Conservation (phyloP, 1,140 invertebrate genomes). For the Habropoda laboriosa region DNA sequence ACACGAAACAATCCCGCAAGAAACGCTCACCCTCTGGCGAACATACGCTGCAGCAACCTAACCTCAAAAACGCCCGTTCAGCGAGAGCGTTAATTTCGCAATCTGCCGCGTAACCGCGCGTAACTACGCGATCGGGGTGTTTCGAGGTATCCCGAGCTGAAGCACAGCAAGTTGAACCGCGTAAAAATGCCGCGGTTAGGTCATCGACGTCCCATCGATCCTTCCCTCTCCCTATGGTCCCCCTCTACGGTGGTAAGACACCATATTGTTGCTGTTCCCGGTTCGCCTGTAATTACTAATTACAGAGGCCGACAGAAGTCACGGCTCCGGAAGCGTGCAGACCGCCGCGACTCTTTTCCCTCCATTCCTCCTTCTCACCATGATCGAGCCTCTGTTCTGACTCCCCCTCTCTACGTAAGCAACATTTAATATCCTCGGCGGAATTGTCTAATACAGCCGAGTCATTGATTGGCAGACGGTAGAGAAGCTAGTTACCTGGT, state of each 20-base stretch:
- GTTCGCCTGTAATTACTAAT: slow-evolving; percentile 60
- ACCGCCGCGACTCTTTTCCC: not conserved
- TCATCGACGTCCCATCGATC: slow-evolving; percentile 58
- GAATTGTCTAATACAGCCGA: slow-evolving; percentile 50
- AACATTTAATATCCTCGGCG: slow-evolving; percentile 50
- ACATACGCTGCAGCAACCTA: not conserved
- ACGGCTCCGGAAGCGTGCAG: slow-evolving; percentile 56
- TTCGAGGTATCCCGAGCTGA: not conserved
- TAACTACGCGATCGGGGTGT: slow-evolving; percentile 23
- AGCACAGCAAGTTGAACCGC: too few species aligned
- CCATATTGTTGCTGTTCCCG: slow-evolving; percentile 60
- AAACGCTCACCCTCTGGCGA: too few species aligned
- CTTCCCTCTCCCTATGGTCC: not conserved
- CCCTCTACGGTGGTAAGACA: slow-evolving; percentile 5
- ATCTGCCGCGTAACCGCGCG: slow-evolving; percentile 36
- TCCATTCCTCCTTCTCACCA: not conserved
- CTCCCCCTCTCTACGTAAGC: not conserved
- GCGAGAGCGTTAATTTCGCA: slow-evolving; percentile 33
- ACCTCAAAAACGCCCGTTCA: slow-evolving; percentile 12
- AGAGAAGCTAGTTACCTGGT: slow-evolving; percentile 14
- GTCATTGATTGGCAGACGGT: slow-evolving; percentile 57
- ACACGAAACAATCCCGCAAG: not conserved
- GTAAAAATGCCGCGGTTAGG: slow-evolving; percentile 35
- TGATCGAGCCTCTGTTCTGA: not conserved
- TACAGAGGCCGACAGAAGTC: slow-evolving; percentile 62